Evolutionary conservation across 2,888 invertebrate species (phyloP), one percentile per base, ranked within the genome.

Genomic region (Bellardia pandia): DNA sequence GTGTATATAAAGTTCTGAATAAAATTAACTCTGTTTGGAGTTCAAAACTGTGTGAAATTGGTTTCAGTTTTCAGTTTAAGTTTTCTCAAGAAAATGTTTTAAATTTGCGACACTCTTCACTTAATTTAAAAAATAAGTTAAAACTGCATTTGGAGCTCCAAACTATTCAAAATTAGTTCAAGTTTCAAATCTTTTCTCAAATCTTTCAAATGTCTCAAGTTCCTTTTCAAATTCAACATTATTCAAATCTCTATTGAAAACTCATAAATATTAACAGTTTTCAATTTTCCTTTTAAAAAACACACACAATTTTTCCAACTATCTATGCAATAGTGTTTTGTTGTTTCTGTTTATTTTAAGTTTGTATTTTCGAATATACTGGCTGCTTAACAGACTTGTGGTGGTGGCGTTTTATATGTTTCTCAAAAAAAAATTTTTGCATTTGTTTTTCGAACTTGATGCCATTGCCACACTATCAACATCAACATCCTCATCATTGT

Each of bases 401-500:
- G 64, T 76, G 48, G 69, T 83, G 78, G 64, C 64, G 64, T 81
- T 74, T 56, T 37, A 58, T 75, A 68, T 51, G 14, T 56, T 14
- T 48, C 30, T 40, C 3, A 6, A 37, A 3, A n/a, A n/a, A n/a
- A n/a, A n/a, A n/a, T 56, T 64, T 64, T n/a, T 75, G 13, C 14
- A 2, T 62, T 16, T 40, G 45, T 81, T 40, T 68, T 9, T 13
- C 64, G 16, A 76, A 85, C 53, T 77, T 79, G 83, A 76, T 85
- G 84, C 77, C 84, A 81, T 74, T 85, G 87, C 87, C 85, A 87
- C 85, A 82, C 81, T 87, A 85, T 87, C 81, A 87, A 85, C 71
- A 78, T 82, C 78, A 87, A 85, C 71, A 78, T 82, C 78, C 71
- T 78, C 78, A 82, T 87, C 87, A 85, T 85, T 85, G 85, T 81